Percentiles rank a stretch among this genome's conserved stretches.
Conservation (phyloP, 1,140 invertebrate species). For the Oryctes rhinoceros region DNA sequence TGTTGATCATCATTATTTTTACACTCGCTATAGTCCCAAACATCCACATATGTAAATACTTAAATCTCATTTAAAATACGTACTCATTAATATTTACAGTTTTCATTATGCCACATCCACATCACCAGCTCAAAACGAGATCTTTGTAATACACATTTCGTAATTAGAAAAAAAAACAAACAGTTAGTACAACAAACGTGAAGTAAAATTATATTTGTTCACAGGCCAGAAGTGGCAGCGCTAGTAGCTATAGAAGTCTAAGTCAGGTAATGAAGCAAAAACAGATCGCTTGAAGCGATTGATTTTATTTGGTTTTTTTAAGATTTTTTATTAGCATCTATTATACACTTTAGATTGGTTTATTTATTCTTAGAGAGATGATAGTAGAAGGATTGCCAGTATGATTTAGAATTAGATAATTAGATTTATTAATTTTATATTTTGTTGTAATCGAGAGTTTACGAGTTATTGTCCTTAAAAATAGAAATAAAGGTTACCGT, state of each 20-base stretch:
- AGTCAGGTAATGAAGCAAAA: constrained; percentile 72
- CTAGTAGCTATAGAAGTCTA: constrained; percentile 86
- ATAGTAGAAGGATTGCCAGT: constrained; percentile 1
- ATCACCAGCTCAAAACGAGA: background rate
- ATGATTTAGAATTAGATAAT: background rate
- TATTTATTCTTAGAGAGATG: background rate
- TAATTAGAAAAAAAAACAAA: background rate
- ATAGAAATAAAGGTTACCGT: no score
- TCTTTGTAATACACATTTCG: background rate
- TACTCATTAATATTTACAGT: no score
- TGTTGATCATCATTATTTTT: no score
- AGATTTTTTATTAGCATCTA: constrained; percentile 7
- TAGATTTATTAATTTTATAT: constrained; percentile 8
- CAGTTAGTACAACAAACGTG: background rate
- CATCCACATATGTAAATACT: no score
- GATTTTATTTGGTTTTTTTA: background rate
- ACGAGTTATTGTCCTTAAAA: no score
- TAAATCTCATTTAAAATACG: no score
- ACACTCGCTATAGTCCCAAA: no score
- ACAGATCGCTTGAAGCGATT: background rate
- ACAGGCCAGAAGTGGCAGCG: constrained; percentile 83
- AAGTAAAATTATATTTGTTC: constrained; percentile 61
- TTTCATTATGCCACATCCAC: no score
- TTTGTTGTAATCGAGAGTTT: background rate
- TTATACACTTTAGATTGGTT: background rate